Evolutionary conservation across 2,888 invertebrate genomes (phyloP).

Genomic region (Adelognathus sp.): DNA sequence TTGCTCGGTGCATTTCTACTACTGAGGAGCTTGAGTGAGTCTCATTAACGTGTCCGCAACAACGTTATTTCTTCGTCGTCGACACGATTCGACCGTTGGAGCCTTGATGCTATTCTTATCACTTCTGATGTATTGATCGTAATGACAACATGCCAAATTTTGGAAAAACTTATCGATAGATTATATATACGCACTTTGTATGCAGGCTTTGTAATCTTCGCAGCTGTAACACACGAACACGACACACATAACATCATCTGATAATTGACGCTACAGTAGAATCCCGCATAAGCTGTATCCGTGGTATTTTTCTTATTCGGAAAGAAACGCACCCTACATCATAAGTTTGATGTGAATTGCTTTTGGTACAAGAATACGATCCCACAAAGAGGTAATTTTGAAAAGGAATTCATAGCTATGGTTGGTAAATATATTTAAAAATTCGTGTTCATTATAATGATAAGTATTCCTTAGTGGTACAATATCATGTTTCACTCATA

Average conservation of each 20-base stretch:
- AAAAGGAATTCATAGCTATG: too few species aligned
- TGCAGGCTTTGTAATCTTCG: constrained; percentile 34
- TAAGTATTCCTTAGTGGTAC: too few species aligned
- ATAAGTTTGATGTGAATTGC: neutral
- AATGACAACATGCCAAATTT: too few species aligned
- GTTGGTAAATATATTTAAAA: too few species aligned
- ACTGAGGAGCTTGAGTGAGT: constrained; percentile 76
- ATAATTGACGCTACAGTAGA: neutral
- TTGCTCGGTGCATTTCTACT: constrained; percentile 69
- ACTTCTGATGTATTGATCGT: too few species aligned
- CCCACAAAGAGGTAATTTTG: neutral
- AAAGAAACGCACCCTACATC: neutral
- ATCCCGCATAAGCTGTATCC: neutral
- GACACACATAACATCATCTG: neutral
- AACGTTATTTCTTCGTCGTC: constrained; percentile 9
- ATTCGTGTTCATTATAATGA: too few species aligned
- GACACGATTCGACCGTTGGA: neutral
- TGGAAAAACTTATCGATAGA: too few species aligned
- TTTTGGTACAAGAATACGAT: neutral
- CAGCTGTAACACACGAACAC: constrained; percentile 20
- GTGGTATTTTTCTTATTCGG: neutral
- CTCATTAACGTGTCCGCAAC: constrained; percentile 44
- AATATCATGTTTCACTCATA: too few species aligned
- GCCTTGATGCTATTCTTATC: too few species aligned
- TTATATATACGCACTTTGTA: constrained; percentile 15